phyloP scores from a whole-genome alignment of 2,888 invertebrate genomes.

The Monopis laevigella region DNA sequence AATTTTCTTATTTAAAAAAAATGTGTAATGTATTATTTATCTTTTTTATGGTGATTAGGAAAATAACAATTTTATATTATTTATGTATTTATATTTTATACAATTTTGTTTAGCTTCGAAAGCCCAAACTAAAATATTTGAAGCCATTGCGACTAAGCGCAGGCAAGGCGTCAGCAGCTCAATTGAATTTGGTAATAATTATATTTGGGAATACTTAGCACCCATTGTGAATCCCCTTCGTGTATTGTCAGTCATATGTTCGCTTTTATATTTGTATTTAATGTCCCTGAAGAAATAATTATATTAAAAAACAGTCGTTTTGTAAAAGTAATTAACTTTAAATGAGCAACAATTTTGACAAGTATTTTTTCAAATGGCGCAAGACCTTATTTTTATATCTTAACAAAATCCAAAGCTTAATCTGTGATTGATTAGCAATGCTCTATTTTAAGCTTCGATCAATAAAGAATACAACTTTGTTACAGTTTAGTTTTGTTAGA shows the following conservation, averaged over 20 bases:
- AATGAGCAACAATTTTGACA: too few relatives aligned
- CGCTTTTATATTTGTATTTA: conserved; percentile 6
- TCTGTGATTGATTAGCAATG: too few relatives aligned
- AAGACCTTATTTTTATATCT: too few relatives aligned
- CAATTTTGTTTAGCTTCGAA: conserved; percentile 50
- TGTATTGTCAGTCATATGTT: not conserved
- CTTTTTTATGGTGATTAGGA: not conserved
- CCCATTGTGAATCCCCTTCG: not conserved
- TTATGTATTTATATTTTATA: conserved; percentile 2
- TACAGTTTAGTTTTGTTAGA: too few relatives aligned
- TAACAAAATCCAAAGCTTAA: too few relatives aligned
- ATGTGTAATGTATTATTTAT: not conserved
- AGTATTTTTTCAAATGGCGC: too few relatives aligned
- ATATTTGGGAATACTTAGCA: conserved; percentile 1
- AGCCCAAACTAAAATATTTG: conserved; percentile 57
- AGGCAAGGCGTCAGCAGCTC: conserved; percentile 52
- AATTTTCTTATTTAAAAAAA: not conserved
- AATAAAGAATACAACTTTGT: too few relatives aligned
- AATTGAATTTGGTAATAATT: conserved; percentile 51
- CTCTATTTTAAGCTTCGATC: too few relatives aligned
- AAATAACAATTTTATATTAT: not conserved
- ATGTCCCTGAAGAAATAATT: too few relatives aligned
- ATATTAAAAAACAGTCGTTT: too few relatives aligned
- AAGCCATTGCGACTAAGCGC: conserved; percentile 46
- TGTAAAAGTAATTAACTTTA: too few relatives aligned